phyloP scores from a whole-genome alignment of 2,113 vertebrate species.

The Heterotilapia buettikoferi region DNA sequence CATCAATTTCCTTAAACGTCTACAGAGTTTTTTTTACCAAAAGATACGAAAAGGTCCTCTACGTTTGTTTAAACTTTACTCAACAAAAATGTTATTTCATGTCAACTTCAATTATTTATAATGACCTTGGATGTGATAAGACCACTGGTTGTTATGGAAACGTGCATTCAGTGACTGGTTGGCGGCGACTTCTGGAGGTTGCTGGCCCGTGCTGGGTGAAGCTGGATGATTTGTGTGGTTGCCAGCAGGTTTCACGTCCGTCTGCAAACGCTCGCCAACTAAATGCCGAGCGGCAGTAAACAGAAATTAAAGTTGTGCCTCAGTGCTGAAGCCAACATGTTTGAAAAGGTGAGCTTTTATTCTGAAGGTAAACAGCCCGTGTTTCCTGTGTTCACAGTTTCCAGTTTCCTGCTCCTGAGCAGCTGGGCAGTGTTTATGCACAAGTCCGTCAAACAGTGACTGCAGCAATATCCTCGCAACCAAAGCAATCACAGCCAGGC shows the following conservation, averaged over 20 bases:
- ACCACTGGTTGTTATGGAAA: not conserved
- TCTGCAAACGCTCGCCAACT: not conserved
- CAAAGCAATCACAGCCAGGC: not conserved
- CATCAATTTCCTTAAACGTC: not conserved
- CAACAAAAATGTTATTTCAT: not conserved
- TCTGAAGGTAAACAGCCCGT: not conserved
- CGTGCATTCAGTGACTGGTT: not conserved
- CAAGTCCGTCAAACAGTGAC: not conserved
- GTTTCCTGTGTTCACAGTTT: not conserved
- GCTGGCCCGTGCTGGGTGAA: not conserved
- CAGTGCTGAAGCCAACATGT: not conserved
- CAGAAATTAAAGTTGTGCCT: not conserved
- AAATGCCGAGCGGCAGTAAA: not conserved
- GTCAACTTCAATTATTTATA: not conserved
- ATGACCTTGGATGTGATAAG: not conserved
- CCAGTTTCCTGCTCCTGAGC: not conserved
- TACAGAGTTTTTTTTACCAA: not conserved
- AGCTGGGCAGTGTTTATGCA: not conserved
- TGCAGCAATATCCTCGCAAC: not conserved
- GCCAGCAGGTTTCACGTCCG: not conserved
- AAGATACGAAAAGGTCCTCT: accelerated
- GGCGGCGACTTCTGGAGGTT: not conserved
- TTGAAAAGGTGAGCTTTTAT: not conserved
- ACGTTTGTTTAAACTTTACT: not conserved
- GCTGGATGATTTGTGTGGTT: not conserved